Evolutionary conservation across 2,113 vertebrate genomes (phyloP).

Genomic region (Lepus americanus): DNA sequence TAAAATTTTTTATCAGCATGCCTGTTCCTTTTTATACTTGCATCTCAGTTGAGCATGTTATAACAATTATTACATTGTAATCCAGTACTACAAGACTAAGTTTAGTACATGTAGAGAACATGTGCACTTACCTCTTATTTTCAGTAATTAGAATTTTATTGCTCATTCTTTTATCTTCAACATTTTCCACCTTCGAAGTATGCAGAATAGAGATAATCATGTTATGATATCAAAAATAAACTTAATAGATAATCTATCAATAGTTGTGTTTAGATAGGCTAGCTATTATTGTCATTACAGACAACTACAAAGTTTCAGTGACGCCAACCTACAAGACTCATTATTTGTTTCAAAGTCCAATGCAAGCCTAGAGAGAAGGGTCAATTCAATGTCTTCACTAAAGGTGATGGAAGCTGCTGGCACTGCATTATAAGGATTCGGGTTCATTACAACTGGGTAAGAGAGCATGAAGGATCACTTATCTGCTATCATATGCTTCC

Average conservation of each 20-base stretch:
- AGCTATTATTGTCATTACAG: not conserved
- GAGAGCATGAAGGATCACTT: not conserved
- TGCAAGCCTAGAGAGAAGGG: fast-evolving
- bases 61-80: not conserved
- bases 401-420: not conserved
- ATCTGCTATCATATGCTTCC: not conserved
- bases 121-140: not conserved
- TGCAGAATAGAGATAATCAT: not conserved
- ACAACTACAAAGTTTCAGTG: not conserved
- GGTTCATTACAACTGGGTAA: not conserved
- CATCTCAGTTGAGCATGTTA: not conserved
- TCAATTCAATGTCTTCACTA: not conserved
- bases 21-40: not conserved
- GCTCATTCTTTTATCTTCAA: not conserved
- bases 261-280: not conserved
- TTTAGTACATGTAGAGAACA: not conserved
- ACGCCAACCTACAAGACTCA: not conserved
- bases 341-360: not conserved
- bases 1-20: not conserved
- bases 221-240: not conserved
- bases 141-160: not conserved
- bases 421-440: not conserved
- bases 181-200: not conserved
- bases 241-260: not conserved
- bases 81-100: not conserved